Evolutionary conservation across 1,140 invertebrate genomes (phyloP).

Genomic region (Tenebrio molitor): DNA sequence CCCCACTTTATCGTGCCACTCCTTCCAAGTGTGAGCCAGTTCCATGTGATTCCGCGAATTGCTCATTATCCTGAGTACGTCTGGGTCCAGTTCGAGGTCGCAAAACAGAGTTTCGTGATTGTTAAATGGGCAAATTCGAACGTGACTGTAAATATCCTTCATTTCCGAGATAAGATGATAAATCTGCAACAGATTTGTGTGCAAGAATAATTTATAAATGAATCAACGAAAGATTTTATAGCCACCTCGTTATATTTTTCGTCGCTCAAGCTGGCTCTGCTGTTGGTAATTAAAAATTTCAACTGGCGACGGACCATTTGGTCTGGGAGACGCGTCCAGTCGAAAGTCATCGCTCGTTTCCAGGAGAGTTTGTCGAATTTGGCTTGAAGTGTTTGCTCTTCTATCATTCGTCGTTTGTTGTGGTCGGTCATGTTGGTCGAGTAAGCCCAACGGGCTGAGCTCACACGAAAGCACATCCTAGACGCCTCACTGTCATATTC

Average conservation of each 20-base stretch:
- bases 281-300: slow-evolving; percentile 77
- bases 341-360: slow-evolving; percentile 78
- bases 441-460: slow-evolving; percentile 81
- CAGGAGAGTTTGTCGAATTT: slow-evolving; percentile 83
- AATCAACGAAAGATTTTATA: background rate
- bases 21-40: slow-evolving; percentile 81
- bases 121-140: slow-evolving; percentile 78
- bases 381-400: slow-evolving; percentile 76
- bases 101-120: slow-evolving; percentile 70
- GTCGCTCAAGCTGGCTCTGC: slow-evolving; percentile 80
- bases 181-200: slow-evolving; percentile 70
- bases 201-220: background rate
- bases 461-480: slow-evolving; percentile 78
- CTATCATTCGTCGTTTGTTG: slow-evolving; percentile 80
- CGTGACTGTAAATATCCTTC: slow-evolving; percentile 84
- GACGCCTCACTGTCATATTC: slow-evolving; percentile 81
- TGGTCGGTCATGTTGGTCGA: slow-evolving; percentile 83
- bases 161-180: slow-evolving; percentile 82
- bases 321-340: slow-evolving; percentile 78
- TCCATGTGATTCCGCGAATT: slow-evolving; percentile 81
- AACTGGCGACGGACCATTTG: slow-evolving; percentile 78
- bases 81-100: slow-evolving; percentile 78
- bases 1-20: slow-evolving; percentile 84
- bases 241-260: slow-evolving; percentile 81
- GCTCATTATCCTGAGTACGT: slow-evolving; percentile 74